Percentiles rank a stretch among this genome's conserved stretches.
Conservation (phyloP, 2,888 invertebrate genomes). For the Hyalella azteca region DNA sequence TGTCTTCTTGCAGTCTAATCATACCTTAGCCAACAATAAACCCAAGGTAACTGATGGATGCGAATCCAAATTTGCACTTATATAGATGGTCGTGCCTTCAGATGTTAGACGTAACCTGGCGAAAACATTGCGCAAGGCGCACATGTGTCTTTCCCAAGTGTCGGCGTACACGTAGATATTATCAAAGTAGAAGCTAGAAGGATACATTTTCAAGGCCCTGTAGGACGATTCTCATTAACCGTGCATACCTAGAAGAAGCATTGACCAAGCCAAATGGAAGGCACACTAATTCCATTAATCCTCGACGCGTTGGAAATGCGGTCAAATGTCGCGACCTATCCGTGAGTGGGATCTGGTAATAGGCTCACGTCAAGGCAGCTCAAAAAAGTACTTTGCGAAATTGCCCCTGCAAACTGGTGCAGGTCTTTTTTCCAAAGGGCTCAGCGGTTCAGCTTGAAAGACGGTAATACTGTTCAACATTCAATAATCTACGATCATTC, state of each 20-base stretch:
- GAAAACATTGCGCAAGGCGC: not conserved
- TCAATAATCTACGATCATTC: slow-evolving; percentile 29
- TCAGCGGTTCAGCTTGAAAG: slow-evolving; percentile 37
- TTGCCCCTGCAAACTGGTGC: slow-evolving; percentile 27
- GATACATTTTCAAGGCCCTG: not conserved
- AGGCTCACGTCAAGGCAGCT: slow-evolving; percentile 34
- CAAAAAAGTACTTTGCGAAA: slow-evolving; percentile 38
- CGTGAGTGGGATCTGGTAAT: slow-evolving; percentile 3
- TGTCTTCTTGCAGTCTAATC: not conserved
- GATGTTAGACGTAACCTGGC: not conserved
- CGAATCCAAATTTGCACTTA: slow-evolving; percentile 40
- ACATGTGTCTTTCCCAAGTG: not conserved
- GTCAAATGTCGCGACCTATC: not conserved
- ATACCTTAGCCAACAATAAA: not conserved
- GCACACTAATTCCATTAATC: slow-evolving; percentile 36
- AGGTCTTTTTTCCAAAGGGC: slow-evolving; percentile 30
- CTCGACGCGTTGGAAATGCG: slow-evolving; percentile 22
- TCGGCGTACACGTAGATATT: slow-evolving; percentile 1
- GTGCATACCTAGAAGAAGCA: slow-evolving; percentile 20
- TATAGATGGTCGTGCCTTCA: slow-evolving; percentile 24
- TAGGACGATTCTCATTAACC: slow-evolving; percentile 40
- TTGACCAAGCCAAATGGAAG: slow-evolving; percentile 40
- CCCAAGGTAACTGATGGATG: slow-evolving; percentile 19
- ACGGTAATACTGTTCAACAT: slow-evolving; percentile 10
- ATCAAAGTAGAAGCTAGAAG: slow-evolving; percentile 40